Conservation (phyloP, 2,113 vertebrate species). For the Malurus melanocephalus region DNA sequence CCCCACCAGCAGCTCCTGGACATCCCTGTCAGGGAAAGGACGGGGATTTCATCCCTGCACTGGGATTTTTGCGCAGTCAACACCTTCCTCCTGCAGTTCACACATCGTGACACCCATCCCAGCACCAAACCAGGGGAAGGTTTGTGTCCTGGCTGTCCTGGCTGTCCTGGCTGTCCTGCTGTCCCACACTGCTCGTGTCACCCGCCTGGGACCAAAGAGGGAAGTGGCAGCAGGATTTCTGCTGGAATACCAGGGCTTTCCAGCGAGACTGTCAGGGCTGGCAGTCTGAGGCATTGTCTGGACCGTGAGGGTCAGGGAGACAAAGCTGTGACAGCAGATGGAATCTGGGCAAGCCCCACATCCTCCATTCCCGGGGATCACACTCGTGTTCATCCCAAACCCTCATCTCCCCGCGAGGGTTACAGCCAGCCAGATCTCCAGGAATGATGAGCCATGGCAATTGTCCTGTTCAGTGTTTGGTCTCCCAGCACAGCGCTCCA, state of each 20-base stretch:
- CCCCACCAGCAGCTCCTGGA: background rate
- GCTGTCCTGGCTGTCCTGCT: accelerated
- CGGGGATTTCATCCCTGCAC: too few species aligned
- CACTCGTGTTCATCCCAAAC: accelerated
- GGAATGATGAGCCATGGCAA: background rate
- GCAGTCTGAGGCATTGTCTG: background rate
- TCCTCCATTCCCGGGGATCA: background rate
- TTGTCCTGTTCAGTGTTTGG: background rate
- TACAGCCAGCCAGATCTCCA: background rate
- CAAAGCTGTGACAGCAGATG: background rate
- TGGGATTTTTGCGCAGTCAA: too few species aligned
- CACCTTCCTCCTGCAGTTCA: background rate
- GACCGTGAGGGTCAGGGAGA: accelerated
- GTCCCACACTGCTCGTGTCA: accelerated
- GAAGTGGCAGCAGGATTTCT: background rate
- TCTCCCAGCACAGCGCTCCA: background rate
- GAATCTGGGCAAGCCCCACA: background rate
- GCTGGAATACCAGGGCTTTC: background rate
- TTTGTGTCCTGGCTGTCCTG: accelerated
- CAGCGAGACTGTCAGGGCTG: accelerated
- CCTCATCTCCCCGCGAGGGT: background rate
- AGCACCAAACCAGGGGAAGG: too few species aligned
- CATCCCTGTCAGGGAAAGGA: accelerated
- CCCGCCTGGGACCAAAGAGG: background rate
- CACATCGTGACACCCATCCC: accelerated